Evolutionary conservation across 2,113 vertebrate genomes (phyloP).

Genomic region (Peucedramus taeniatus): DNA sequence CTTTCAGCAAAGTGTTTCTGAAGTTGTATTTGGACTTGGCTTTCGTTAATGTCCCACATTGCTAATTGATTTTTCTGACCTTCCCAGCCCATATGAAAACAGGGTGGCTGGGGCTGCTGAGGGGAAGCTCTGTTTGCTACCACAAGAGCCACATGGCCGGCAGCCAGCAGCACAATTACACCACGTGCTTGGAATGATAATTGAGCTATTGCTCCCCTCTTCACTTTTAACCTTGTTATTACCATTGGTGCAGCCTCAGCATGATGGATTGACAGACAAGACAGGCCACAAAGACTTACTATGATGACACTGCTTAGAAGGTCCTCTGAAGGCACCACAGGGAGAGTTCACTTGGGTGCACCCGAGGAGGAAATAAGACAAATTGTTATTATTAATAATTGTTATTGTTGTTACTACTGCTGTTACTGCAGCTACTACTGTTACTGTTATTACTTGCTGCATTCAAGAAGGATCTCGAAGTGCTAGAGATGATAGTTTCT

Average conservation of each 20-base stretch:
- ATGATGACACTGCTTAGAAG: background rate
- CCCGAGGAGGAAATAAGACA: background rate
- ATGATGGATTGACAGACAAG: background rate
- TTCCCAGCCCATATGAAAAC: conserved; percentile 19
- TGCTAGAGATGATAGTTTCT: background rate
- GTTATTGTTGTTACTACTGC: background rate
- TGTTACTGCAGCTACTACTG: background rate
- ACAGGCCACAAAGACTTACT: background rate
- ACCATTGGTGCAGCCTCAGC: background rate
- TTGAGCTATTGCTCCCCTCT: conserved; percentile 3
- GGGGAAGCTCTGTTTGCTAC: background rate
- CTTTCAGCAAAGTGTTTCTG: conserved; percentile 20
- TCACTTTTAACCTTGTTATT: conserved; percentile 22
- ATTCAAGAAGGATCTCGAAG: background rate
- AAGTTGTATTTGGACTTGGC: conserved; percentile 13
- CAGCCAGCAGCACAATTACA: conserved; percentile 46
- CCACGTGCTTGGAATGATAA: conserved; percentile 48
- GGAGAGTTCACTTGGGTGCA: background rate
- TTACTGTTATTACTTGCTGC: background rate
- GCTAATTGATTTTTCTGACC: conserved; percentile 59
- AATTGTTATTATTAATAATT: background rate
- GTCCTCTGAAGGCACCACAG: background rate
- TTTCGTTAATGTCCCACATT: background rate
- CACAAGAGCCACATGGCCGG: background rate
- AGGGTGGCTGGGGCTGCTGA: background rate